Evolutionary conservation across 2,888 invertebrate species (phyloP), one percentile per base, ranked within the genome.

Genomic region (Eurytoma adleriae): DNA sequence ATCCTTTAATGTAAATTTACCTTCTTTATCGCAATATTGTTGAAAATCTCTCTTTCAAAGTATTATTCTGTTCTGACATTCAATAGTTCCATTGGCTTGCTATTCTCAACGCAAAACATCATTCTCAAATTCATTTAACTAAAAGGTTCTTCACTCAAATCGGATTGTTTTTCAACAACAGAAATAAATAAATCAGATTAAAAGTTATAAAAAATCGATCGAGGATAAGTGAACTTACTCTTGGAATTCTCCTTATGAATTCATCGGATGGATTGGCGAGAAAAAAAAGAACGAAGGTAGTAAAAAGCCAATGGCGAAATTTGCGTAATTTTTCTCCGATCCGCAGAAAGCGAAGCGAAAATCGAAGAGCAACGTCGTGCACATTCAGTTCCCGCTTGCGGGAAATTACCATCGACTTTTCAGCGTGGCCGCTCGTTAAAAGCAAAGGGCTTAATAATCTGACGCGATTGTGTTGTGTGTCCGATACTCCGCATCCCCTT

Each of bases 321-420:
- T 75, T 68, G 61, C 75, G 75, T 75, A 75, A 75, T 75, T 75
- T 67, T 59, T 67, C 67, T 30, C 57, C 30, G 27, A 62, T 16
- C n/a, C 2, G 18, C 61, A 50, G 24, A 20, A 40, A 30, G 40
- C 69, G 57, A 30, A 40, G 40, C n/a, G 40, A 30, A 64, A 64
- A 30, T 30, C 30, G 57, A 16, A 57, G 18, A 59, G 24, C 18
- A 59, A 20, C 12, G 20, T 59, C 59, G 70, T 64, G 57, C 64
- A 67, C 67, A 71, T 69, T 56, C 76, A 54, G 40, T 30, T 30
- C 12, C 16, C 30, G 61, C 30, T 20, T 27, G 24, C n/a, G 61
- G 69, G 64, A 74, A 69, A 79, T 79, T 79, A 79, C 69, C 79
- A 79, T 74, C 69, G 69, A 73, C 78, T 79, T 68, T 79, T 62